Evolutionary conservation across 2,888 invertebrate species (phyloP).

Genomic region (Ferdinandea cuprea): DNA sequence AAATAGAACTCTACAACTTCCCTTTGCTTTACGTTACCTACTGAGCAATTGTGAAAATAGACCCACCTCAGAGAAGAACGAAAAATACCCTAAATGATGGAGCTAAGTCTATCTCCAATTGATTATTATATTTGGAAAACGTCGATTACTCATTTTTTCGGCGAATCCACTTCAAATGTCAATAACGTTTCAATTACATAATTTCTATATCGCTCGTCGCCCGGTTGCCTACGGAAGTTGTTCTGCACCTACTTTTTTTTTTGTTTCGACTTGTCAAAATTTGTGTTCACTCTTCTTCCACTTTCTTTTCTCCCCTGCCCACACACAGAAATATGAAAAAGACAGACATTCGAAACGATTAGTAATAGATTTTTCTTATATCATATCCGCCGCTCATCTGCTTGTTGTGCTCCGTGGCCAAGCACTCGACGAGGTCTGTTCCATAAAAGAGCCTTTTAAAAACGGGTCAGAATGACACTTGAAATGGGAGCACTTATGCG

Average conservation of each 20-base stretch:
- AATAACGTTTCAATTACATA: conserved; percentile 44
- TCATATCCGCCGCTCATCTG: conserved; percentile 36
- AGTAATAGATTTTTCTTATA: conserved; percentile 36
- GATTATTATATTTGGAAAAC: too few species aligned
- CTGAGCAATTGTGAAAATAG: too few species aligned
- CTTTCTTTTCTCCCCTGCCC: conserved; percentile 47
- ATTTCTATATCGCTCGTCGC: conserved; percentile 12
- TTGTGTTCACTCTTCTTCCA: conserved; percentile 8
- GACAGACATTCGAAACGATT: conserved; percentile 14
- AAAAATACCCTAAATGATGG: too few species aligned
- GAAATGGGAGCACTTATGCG: conserved; percentile 49
- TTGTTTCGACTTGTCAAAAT: not conserved
- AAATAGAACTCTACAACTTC: too few species aligned
- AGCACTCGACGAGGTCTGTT: conserved; percentile 32
- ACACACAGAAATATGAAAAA: conserved; percentile 8
- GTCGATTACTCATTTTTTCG: not conserved
- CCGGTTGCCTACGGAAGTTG: conserved; percentile 24
- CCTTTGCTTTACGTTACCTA: too few species aligned
- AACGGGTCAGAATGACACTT: conserved; percentile 58
- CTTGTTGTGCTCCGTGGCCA: not conserved
- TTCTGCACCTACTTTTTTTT: conserved; percentile 17
- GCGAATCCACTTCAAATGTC: conserved; percentile 39
- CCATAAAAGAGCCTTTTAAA: conserved; percentile 47
- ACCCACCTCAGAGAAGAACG: too few species aligned
- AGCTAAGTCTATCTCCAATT: too few species aligned